Base-by-base conservation (phyloP, 2,888 invertebrate species). In the Ceraclea dissimilis region DNA sequence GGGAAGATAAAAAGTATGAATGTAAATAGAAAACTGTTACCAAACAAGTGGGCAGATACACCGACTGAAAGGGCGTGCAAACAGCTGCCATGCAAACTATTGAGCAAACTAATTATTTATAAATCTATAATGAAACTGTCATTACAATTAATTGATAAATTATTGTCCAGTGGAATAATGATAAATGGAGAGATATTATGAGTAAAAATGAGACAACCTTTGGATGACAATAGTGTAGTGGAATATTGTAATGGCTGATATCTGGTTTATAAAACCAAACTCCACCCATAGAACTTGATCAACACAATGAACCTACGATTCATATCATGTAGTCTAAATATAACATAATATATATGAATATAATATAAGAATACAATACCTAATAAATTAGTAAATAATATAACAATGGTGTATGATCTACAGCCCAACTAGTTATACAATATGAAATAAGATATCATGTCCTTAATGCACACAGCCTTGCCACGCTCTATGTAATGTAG, bases 391-490 rank as follows among this genome's bases (percentile, higher is more conserved):
- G 26, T 26, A 26, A 4, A 6, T 26, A 26, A 26, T 26, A 26
- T 39, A 39, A 39, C n/a, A n/a, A n/a, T n/a, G n/a, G 39, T 39
- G 39, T 8, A 8, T 13, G 8, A 51, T 54, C 62, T 62, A 62
- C 62, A 62, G 62, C 62, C 62, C 58, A 61, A 58, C 51, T 58
- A 52, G 50, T 52, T 59, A 54, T 57, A 21, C 52, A 54, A 54
- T 59, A 54, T 58, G 26, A 51, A 51, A 52, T 43, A 60, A 55
- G 43, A 54, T 59, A 62, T 62, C 75, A 76, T 76, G 78, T 78
- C 78, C 78, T 78, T 76, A 77, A 78, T 80, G 81, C 80, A 81
- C 82, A 83, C 82, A 82, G 83, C 82, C 82, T 83, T 80, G 82
- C 83, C 82, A 82, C 83, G 82, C 82, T 78, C 50, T 54, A 44